phyloP scores from a whole-genome alignment of 2,888 invertebrate genomes.

The Zonitis immaculata region DNA sequence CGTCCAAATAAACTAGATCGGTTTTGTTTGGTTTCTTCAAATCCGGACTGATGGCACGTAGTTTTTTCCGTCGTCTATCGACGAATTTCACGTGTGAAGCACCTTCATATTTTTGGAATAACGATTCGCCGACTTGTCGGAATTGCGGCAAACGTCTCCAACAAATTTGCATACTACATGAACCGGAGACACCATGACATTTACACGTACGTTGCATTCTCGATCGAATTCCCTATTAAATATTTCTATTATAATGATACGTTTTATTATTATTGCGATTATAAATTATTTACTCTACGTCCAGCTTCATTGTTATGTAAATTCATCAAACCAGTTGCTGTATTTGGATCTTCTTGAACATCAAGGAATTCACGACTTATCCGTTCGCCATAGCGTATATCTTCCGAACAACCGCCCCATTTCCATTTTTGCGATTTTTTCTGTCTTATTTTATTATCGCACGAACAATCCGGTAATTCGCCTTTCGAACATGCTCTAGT shows the following conservation, averaged over 20 bases:
- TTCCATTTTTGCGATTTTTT: constrained; percentile 74
- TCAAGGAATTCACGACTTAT: constrained; percentile 86
- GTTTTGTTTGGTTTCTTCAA: constrained; percentile 84
- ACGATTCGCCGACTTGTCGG: constrained; percentile 68
- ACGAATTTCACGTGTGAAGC: constrained; percentile 77
- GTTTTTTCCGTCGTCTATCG: constrained; percentile 60
- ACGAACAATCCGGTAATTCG: constrained; percentile 82
- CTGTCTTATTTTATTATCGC: constrained; percentile 59
- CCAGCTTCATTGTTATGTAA: constrained; percentile 92
- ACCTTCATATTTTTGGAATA: constrained; percentile 79
- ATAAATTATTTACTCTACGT: constrained; percentile 59
- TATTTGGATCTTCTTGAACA: constrained; percentile 67
- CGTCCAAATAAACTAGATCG: constrained; percentile 85
- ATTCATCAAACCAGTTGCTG: constrained; percentile 78
- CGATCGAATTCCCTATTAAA: constrained; percentile 59
- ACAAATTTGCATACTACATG: constrained; percentile 85
- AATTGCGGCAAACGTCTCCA: constrained; percentile 81
- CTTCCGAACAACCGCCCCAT: constrained; percentile 94
- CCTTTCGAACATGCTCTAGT: constrained; percentile 84
- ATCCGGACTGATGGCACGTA: constrained; percentile 69
- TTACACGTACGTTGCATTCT: constrained; percentile 87
- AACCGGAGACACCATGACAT: constrained; percentile 91
- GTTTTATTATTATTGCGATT: not conserved
- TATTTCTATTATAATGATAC: not conserved
- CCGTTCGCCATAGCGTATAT: constrained; percentile 77